A percentile compares a stretch with the other conserved stretches of the same genome.
phyloP scores from a whole-genome alignment of 2,797 vertebrate genomes.

The Cheirogaleus major region DNA sequence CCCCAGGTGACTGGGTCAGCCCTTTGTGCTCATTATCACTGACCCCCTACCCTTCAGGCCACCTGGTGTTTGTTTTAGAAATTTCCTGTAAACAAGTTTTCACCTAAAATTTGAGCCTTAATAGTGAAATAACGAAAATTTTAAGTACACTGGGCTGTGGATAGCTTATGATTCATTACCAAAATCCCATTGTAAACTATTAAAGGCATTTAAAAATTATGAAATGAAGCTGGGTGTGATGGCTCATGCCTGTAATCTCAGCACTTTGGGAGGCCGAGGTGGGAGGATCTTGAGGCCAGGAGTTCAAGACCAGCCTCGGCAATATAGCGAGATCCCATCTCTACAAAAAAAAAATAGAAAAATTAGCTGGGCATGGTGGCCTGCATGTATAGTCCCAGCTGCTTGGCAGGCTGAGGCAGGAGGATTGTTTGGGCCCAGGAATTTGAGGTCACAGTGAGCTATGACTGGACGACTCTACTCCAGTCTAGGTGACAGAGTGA shows the following conservation, averaged over 20 bases:
- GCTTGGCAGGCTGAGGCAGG: not conserved
- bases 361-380: not conserved
- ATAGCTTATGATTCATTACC: not conserved
- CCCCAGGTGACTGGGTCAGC: not conserved
- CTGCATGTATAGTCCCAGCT: not conserved
- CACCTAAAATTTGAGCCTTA: not conserved
- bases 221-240: not conserved
- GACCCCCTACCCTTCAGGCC: not conserved
- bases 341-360: not conserved
- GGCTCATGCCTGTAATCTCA: not conserved
- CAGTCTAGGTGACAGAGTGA: not conserved
- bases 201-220: not conserved
- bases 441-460: not conserved
- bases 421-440: not conserved
- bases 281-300: not conserved
- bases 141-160: not conserved
- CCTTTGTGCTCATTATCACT: not conserved
- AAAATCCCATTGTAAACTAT: not conserved
- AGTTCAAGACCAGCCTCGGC: not conserved
- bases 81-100: not conserved
- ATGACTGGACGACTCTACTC: not conserved
- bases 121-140: constrained; percentile 1
- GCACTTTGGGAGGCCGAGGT: not conserved
- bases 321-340: not conserved
- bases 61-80: not conserved